phyloP scores from a whole-genome alignment of 2,113 vertebrate genomes.

The Thamnophis sirtalis region DNA sequence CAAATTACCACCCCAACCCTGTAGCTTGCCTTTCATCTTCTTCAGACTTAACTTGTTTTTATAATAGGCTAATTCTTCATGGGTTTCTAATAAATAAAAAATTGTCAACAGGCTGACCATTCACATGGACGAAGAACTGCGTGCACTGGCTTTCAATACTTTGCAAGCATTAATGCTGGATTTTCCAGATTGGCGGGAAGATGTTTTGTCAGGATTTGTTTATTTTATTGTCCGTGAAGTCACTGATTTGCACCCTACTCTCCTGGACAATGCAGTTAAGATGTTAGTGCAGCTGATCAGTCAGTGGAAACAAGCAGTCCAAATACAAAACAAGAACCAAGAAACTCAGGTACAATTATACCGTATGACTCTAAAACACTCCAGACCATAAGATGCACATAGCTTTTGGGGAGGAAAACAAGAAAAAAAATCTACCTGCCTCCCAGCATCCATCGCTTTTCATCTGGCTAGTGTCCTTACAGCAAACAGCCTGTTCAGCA shows the following conservation, averaged over 20 bases:
- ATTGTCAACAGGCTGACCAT: conserved; percentile 83
- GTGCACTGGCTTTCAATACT: conserved; percentile 94
- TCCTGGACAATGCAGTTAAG: conserved; percentile 96
- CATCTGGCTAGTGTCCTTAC: too few relatives aligned
- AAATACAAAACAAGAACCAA: conserved; percentile 86
- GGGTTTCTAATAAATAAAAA: conserved; percentile 30
- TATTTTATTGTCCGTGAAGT: conserved; percentile 97
- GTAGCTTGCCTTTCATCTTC: background rate
- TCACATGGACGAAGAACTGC: conserved; percentile 98
- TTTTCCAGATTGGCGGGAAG: conserved; percentile 97
- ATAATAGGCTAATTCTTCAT: background rate
- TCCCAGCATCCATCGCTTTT: too few relatives aligned
- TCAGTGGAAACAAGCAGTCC: conserved; percentile 94
- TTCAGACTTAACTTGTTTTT: background rate
- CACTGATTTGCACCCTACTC: conserved; percentile 90
- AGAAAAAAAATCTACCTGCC: too few relatives aligned
- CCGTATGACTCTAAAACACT: background rate
- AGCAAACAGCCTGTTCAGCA: too few relatives aligned
- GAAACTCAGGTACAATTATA: conserved; percentile 80
- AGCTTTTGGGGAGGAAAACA: too few relatives aligned
- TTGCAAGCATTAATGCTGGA: conserved; percentile 96
- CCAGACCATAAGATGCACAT: too few relatives aligned
- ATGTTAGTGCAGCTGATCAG: conserved; percentile 96
- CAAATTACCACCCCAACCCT: background rate
- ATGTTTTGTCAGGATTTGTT: conserved; percentile 94